A percentile compares a stretch with the other conserved stretches of the same genome.
These are phyloP conservation scores for Papilio helenus DNA, from an alignment of 1,140 invertebrate genomes.

Conservation along the genomic window DNA sequence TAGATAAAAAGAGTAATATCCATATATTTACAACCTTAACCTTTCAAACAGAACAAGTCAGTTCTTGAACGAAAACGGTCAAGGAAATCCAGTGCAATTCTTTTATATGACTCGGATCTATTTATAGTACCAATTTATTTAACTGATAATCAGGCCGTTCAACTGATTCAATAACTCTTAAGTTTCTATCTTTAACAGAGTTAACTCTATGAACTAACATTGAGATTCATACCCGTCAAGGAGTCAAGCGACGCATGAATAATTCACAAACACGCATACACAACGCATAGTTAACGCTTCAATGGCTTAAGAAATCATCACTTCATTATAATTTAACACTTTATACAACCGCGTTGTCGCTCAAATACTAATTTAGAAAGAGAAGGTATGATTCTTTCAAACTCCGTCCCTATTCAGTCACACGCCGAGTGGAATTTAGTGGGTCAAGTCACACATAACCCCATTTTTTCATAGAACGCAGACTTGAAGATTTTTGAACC, in stretches of 20 bases:
- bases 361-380: too few relatives aligned
- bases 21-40: background rate
- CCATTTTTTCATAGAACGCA: too few relatives aligned
- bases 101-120: background rate
- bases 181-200: background rate
- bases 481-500: too few relatives aligned
- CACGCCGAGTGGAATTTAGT: too few relatives aligned
- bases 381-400: too few relatives aligned
- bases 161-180: too few relatives aligned
- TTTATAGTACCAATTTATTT: background rate
- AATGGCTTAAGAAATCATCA: background rate
- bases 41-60: background rate
- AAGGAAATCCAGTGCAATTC: background rate
- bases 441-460: too few relatives aligned
- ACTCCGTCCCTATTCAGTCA: too few relatives aligned
- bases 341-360: background rate
- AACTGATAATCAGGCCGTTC: too few relatives aligned
- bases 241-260: constrained; percentile 7
- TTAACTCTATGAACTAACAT: background rate
- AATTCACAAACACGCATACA: constrained; percentile 6
- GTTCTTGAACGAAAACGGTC: constrained; percentile 12
- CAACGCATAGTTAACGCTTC: background rate
- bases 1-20: background rate
- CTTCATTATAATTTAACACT: background rate
- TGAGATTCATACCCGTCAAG: background rate